These are phyloP conservation scores for Daphoenositta chrysoptera DNA, from an alignment of 2,113 vertebrate species.

Conservation along the genomic window DNA sequence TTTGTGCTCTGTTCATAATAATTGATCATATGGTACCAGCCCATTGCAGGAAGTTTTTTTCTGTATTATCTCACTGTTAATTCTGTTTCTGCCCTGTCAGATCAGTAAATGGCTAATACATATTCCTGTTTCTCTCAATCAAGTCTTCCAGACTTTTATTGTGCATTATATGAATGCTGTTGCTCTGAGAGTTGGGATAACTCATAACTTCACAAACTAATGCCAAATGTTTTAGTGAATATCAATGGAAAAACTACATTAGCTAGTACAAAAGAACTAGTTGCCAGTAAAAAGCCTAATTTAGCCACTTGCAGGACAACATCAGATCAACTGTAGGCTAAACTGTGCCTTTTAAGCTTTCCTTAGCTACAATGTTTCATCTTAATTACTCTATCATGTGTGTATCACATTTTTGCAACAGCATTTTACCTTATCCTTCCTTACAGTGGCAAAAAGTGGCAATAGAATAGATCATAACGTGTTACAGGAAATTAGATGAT, in stretches of 20 bases:
- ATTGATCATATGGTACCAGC: not conserved
- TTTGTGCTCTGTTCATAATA: not conserved
- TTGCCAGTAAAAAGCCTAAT: not conserved
- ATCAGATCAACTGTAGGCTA: not conserved
- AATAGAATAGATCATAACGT: not conserved
- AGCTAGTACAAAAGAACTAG: not conserved
- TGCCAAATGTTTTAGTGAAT: not conserved
- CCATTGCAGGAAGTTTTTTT: not conserved
- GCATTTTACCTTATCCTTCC: not conserved
- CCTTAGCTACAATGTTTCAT: not conserved
- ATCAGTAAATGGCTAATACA: not conserved
- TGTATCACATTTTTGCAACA: not conserved
- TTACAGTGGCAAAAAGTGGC: not conserved
- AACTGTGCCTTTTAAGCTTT: not conserved
- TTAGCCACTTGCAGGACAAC: not conserved
- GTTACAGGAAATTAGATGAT: not conserved
- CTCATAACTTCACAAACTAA: not conserved
- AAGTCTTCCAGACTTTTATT: not conserved
- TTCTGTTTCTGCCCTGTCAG: not conserved
- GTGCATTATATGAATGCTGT: not conserved
- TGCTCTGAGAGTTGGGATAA: not conserved
- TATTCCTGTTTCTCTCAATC: not conserved
- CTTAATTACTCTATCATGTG: not conserved
- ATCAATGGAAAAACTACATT: not conserved
- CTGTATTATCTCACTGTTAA: not conserved